Conservation (phyloP, 2,888 invertebrate genomes). For the Callinectes sapidus region DNA sequence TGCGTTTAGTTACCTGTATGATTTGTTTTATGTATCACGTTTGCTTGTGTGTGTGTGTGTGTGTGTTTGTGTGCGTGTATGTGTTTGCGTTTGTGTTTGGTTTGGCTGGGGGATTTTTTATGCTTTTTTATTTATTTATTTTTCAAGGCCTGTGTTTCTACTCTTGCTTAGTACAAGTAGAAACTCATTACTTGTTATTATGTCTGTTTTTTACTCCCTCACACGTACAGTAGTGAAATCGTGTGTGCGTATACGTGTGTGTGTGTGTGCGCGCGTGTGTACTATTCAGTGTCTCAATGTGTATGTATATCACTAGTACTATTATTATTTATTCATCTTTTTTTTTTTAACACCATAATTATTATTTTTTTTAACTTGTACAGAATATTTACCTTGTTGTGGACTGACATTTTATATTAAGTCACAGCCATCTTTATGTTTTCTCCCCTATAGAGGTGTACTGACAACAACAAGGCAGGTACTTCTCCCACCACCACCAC, state of each 20-base stretch:
- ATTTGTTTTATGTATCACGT: background rate
- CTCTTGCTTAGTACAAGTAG: too few species aligned
- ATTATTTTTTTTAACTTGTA: background rate
- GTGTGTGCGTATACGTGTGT: background rate
- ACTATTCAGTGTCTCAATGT: background rate
- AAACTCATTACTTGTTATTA: too few species aligned
- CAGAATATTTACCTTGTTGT: background rate
- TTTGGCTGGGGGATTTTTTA: too few species aligned
- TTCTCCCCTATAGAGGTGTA: conserved; percentile 8
- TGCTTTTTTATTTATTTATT: too few species aligned
- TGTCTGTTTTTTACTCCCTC: too few species aligned
- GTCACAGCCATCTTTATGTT: background rate
- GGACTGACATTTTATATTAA: background rate
- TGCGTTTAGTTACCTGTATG: too few species aligned
- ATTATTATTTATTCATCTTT: background rate
- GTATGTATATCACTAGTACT: too few species aligned
- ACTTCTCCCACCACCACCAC: background rate
- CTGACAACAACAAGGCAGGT: background rate
- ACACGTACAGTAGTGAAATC: too few species aligned
- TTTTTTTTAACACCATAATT: background rate
- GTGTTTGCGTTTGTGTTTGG: too few species aligned
- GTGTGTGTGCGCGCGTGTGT: too few species aligned
- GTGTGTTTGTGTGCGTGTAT: too few species aligned
- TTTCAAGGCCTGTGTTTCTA: too few species aligned
- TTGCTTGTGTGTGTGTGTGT: background rate